phyloP scores from a whole-genome alignment of 2,888 invertebrate genomes.

The Lithophane leautieri region DNA sequence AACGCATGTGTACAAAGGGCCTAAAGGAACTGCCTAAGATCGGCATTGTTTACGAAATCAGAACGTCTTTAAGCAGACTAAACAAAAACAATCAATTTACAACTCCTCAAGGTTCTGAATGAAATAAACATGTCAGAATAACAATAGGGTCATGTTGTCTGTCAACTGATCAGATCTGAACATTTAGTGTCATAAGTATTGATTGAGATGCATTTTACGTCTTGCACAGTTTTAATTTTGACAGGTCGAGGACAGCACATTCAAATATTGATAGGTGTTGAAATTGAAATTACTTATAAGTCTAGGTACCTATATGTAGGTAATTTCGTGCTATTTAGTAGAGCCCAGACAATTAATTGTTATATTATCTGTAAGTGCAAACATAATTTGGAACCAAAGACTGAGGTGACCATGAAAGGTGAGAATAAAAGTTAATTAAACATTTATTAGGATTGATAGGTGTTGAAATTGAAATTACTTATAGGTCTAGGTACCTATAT shows the following conservation, averaged over 20 bases:
- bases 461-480: not conserved
- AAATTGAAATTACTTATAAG: not conserved
- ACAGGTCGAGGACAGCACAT: not conserved
- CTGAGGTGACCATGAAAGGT: too few species aligned
- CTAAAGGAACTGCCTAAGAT: not conserved
- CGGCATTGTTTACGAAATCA: not conserved
- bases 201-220: slow-evolving; percentile 22
- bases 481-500: not conserved
- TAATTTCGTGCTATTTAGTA: too few species aligned
- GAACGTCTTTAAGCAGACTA: slow-evolving; percentile 4
- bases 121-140: slow-evolving; percentile 27
- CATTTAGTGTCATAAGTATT: slow-evolving; percentile 15
- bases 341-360: not conserved
- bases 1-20: too few species aligned
- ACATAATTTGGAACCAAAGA: too few species aligned
- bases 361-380: not conserved
- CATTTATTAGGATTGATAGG: too few species aligned
- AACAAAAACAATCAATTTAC: slow-evolving; percentile 23
- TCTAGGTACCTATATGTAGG: not conserved
- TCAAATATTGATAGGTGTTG: slow-evolving; percentile 4
- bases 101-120: slow-evolving; percentile 1
- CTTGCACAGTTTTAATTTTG: not conserved
- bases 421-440: too few species aligned
- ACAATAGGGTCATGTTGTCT: slow-evolving; percentile 29
- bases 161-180: slow-evolving; percentile 6